phyloP scores from a whole-genome alignment of 2,113 vertebrate genomes.

The Notothenia rossii region DNA sequence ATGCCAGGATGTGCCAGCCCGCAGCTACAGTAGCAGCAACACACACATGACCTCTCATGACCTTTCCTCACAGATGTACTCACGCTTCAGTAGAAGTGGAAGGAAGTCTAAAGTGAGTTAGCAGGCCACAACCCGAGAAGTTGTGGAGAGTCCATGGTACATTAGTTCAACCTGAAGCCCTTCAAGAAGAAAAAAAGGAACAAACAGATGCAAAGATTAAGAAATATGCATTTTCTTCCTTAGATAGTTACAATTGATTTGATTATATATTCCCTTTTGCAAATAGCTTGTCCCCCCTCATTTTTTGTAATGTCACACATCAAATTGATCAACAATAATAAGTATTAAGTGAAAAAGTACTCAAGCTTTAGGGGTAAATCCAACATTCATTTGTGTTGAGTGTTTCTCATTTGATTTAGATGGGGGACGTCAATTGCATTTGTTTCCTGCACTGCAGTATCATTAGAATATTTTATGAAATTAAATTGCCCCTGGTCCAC shows the following conservation, averaged over 20 bases:
- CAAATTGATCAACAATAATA: slow-evolving; percentile 33
- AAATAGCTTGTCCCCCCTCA: not conserved
- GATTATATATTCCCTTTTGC: not conserved
- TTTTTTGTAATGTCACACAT: not conserved
- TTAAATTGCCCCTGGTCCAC: slow-evolving; percentile 25
- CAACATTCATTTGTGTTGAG: slow-evolving; percentile 23
- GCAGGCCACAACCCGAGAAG: slow-evolving; percentile 25
- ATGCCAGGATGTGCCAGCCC: slow-evolving; percentile 30
- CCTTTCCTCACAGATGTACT: slow-evolving; percentile 27
- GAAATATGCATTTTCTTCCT: slow-evolving; percentile 5
- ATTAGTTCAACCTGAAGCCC: slow-evolving; percentile 51
- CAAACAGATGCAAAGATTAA: slow-evolving; percentile 18
- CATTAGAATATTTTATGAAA: slow-evolving; percentile 47
- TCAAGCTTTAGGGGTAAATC: slow-evolving; percentile 34
- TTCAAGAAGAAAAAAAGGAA: slow-evolving; percentile 26
- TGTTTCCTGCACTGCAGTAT: slow-evolving; percentile 7
- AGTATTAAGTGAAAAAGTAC: slow-evolving; percentile 15
- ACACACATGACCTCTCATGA: slow-evolving; percentile 55
- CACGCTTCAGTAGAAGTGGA: slow-evolving; percentile 47
- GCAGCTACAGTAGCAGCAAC: slow-evolving; percentile 21
- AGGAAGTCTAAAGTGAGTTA: slow-evolving; percentile 62
- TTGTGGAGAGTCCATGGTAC: slow-evolving; percentile 32
- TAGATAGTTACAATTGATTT: slow-evolving; percentile 12
- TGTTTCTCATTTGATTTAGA: slow-evolving; percentile 33
- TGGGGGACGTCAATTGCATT: slow-evolving; percentile 37